Conservation (phyloP, 2,888 invertebrate species). For the Perithous albicinctus region DNA sequence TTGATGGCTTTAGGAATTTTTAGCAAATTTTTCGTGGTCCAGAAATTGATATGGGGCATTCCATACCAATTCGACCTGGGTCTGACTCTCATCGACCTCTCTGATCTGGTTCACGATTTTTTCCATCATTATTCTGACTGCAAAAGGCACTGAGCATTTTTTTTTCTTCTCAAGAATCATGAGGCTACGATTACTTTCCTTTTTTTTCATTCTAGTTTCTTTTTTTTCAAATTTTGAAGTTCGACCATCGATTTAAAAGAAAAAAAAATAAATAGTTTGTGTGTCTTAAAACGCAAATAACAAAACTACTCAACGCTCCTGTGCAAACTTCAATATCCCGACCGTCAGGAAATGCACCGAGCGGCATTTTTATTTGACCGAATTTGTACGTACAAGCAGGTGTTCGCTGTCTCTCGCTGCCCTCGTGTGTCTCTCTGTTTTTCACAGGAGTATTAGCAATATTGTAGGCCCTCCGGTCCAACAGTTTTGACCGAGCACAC, state of each 20-base stretch:
- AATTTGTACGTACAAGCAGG: slow-evolving; percentile 68
- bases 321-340: slow-evolving; percentile 64
- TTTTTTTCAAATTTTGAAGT: neutral
- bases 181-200: neutral
- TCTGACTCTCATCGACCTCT: too few relatives aligned
- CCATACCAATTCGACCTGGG: too few relatives aligned
- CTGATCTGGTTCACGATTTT: too few relatives aligned
- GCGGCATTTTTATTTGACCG: slow-evolving; percentile 65
- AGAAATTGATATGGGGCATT: too few relatives aligned
- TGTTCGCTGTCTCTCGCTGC: slow-evolving; percentile 33
- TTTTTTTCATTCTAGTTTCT: too few relatives aligned
- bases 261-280: neutral
- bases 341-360: neutral
- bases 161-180: neutral
- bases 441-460: slow-evolving; percentile 57
- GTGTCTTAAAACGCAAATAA: slow-evolving; percentile 58
- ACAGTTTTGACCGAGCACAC: slow-evolving; percentile 61
- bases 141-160: too few relatives aligned
- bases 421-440: slow-evolving; percentile 31
- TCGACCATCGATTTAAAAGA: slow-evolving; percentile 12
- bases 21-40: too few relatives aligned
- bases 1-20: too few relatives aligned
- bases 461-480: slow-evolving; percentile 29
- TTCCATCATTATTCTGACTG: too few relatives aligned
- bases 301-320: slow-evolving; percentile 61